These are phyloP conservation scores for Ammodytes dubius DNA, from an alignment of 2,113 vertebrate genomes.

Conservation along the genomic window DNA sequence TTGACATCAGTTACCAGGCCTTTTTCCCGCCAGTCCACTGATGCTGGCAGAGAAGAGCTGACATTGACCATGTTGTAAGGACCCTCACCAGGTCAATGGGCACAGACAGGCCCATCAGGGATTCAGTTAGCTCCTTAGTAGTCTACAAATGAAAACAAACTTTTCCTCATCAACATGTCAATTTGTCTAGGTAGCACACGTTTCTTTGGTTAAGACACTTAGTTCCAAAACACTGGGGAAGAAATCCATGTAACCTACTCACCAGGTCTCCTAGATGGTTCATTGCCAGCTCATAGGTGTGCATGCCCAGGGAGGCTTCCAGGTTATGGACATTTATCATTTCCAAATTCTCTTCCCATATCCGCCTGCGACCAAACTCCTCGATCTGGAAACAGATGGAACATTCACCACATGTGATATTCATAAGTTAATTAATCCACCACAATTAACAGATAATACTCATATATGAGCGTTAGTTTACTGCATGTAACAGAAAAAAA, in stretches of 20 bases:
- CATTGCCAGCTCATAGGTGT: conserved; percentile 87
- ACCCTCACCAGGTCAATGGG: conserved; percentile 39
- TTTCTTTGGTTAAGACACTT: neutral
- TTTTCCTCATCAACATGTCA: neutral
- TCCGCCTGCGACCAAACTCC: conserved; percentile 78
- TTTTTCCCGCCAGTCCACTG: conserved; percentile 86
- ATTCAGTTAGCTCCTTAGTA: conserved; percentile 76
- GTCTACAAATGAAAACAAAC: conserved; percentile 75
- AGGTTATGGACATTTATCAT: conserved; percentile 89
- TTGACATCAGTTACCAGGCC: conserved; percentile 88
- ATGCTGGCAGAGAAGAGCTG: conserved; percentile 49
- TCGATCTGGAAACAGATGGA: conserved; percentile 77
- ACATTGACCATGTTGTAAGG: fast-evolving
- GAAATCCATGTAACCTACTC: neutral
- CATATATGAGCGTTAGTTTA: neutral
- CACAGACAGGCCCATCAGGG: conserved; percentile 63
- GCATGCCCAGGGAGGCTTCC: conserved; percentile 86
- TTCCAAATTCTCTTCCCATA: conserved; percentile 88
- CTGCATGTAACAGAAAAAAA: neutral
- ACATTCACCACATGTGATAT: neutral
- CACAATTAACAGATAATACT: neutral
- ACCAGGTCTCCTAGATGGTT: conserved; percentile 91
- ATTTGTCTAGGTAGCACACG: neutral
- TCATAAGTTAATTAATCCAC: neutral
- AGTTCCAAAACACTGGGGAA: neutral